Evolutionary conservation across 35 echinoderm and acorn worm species (phyloP), one percentile per base, ranked within the genome.

Genomic region (Strongylocentrotus purpuratus): DNA sequence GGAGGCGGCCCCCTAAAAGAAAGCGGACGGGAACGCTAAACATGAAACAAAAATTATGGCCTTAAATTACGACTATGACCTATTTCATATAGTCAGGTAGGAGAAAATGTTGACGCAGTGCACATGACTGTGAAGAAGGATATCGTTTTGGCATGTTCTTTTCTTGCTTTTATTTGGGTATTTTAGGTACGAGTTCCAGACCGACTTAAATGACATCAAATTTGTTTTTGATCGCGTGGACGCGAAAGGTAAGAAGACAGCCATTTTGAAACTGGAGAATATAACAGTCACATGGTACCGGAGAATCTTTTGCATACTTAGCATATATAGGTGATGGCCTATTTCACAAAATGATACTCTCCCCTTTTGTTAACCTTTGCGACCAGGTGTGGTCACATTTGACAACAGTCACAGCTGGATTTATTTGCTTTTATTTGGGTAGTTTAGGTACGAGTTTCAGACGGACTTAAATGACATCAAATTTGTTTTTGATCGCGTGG

Each of bases 241-340:
- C 18, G 90, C 46, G 2, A 92, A 96, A 17, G 97, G 95, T 20
- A 50, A 55, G 33, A 96, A 92, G 70, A 55, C 95, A 22, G 89
- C 90, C 31, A 65, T 97, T 9, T 95, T 97, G 85, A 90, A 88
- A 48, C 94, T 48, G 22, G 70, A 94, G 46, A 94, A 46, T 94
- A 94, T 88, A 97, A 97, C 48, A 94, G 97, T 93, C 95, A 97
- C 58, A 70, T 96, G 28, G 97, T 97, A 45, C 94, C 94, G 22
- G 95, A 97, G 52, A 88, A 96, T 92, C 15, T 55, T 11, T 55
- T 15, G 50, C 2, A 15, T 14, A 10, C 10, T 55, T 50, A 50
- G 48, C 0, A 50, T 50, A 50, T n/a, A n/a, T n/a, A n/a, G n/a
- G n/a, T 10, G 12, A 13, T 2, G 0, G 8, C 48, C 12, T 8